Conservation (phyloP, 2,888 invertebrate species). For the Agriopis leucophaearia region DNA sequence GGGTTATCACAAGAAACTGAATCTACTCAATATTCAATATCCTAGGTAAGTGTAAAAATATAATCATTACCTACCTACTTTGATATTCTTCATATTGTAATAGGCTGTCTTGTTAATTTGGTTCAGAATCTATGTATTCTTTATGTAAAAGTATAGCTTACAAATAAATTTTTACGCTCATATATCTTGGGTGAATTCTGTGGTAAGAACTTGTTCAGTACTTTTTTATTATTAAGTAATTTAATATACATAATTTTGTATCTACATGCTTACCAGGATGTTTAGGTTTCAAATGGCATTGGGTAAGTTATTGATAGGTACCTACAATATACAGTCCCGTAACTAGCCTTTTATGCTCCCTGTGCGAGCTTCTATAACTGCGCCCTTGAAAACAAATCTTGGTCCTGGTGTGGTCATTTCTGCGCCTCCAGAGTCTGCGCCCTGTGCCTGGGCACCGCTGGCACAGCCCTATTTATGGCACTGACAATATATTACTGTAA, state of each 20-base stretch:
- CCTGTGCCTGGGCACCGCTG: no score
- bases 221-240: background rate
- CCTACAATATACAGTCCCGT: no score
- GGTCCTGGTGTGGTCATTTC: no score
- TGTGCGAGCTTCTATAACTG: no score
- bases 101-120: background rate
- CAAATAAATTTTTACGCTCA: no score
- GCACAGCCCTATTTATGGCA: no score
- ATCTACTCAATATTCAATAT: background rate
- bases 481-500: no score
- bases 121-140: background rate
- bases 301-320: conserved; percentile 20
- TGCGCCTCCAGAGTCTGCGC: no score
- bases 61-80: background rate
- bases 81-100: background rate
- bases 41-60: background rate
- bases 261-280: conserved; percentile 33
- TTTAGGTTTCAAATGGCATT: conserved; percentile 27
- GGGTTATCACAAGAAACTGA: background rate
- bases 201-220: background rate
- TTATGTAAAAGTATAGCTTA: background rate
- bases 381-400: no score
- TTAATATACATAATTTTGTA: background rate
- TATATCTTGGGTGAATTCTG: no score
- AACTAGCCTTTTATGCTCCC: no score